phyloP scores from a whole-genome alignment of 2,113 vertebrate species.

The Entelurus aequoreus region DNA sequence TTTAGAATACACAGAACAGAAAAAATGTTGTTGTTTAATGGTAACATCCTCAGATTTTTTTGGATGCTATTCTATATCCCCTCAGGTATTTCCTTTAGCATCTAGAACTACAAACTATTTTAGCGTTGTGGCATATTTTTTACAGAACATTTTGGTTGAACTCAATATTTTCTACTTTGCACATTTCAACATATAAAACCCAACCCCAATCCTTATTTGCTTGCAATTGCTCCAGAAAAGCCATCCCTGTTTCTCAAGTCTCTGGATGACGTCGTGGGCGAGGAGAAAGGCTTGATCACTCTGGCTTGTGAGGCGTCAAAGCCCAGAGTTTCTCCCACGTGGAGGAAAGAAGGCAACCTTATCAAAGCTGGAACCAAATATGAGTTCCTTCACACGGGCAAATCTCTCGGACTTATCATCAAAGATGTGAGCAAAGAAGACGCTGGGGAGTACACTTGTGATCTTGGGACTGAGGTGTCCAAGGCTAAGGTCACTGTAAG shows the following conservation, averaged over 20 bases:
- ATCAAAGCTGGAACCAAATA: slow-evolving; percentile 81
- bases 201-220: neutral
- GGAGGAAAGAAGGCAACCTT: slow-evolving; percentile 83
- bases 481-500: slow-evolving; percentile 83
- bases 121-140: too few relatives aligned
- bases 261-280: slow-evolving; percentile 81
- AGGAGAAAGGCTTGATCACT: slow-evolving; percentile 79
- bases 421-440: slow-evolving; percentile 79
- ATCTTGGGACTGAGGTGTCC: slow-evolving; percentile 82
- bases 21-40: too few relatives aligned
- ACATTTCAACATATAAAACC: neutral
- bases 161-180: neutral
- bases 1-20: too few relatives aligned
- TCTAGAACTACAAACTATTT: too few relatives aligned
- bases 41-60: too few relatives aligned
- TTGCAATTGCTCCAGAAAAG: slow-evolving; percentile 76
- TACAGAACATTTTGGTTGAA: too few relatives aligned
- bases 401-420: slow-evolving; percentile 80
- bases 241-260: slow-evolving; percentile 85
- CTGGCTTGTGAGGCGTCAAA: slow-evolving; percentile 89
- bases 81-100: too few relatives aligned
- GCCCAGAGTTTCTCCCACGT: slow-evolving; percentile 79
- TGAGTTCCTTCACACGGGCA: slow-evolving; percentile 80
- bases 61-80: too few relatives aligned
- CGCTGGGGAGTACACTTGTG: slow-evolving; percentile 84